Percentiles rank a stretch among this genome's conserved stretches.
Evolutionary conservation across 1,140 invertebrate species (phyloP).

Genomic region (Drosophila nikananu): DNA sequence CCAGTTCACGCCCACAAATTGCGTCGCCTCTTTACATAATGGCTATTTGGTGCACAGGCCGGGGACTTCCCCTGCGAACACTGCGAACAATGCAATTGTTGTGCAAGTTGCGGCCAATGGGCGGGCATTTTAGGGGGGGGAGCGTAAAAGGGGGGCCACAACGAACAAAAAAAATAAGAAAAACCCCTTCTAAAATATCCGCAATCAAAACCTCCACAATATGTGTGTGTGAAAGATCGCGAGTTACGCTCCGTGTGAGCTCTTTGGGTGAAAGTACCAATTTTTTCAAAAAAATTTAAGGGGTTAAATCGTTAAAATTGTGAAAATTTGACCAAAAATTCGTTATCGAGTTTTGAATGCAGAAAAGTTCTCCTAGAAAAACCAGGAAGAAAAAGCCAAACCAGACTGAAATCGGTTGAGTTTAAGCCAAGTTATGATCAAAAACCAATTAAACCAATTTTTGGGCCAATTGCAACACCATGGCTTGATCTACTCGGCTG

Average conservation of each 20-base stretch:
- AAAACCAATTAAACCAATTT: too few relatives aligned
- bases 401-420: too few relatives aligned
- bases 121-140: not conserved
- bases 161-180: not conserved
- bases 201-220: slow-evolving; percentile 6
- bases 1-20: slow-evolving; percentile 76
- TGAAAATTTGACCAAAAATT: too few relatives aligned
- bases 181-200: slow-evolving; percentile 13
- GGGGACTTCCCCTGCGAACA: slow-evolving; percentile 54
- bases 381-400: too few relatives aligned
- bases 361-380: too few relatives aligned
- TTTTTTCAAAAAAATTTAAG: not conserved
- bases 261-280: slow-evolving; percentile 65
- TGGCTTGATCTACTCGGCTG: too few relatives aligned
- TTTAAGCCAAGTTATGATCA: too few relatives aligned
- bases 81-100: slow-evolving; percentile 70
- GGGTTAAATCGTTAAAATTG: too few relatives aligned
- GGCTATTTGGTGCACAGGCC: slow-evolving; percentile 14
- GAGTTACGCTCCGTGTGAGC: slow-evolving; percentile 57
- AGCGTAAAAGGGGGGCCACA: not conserved
- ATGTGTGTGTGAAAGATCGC: slow-evolving; percentile 45
- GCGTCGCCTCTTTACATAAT: slow-evolving; percentile 78
- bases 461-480: too few relatives aligned
- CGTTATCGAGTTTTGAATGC: too few relatives aligned
- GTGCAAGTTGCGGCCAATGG: slow-evolving; percentile 43